Evolutionary conservation across 2,113 vertebrate genomes (phyloP).

Genomic region (Lanius ludovicianus): DNA sequence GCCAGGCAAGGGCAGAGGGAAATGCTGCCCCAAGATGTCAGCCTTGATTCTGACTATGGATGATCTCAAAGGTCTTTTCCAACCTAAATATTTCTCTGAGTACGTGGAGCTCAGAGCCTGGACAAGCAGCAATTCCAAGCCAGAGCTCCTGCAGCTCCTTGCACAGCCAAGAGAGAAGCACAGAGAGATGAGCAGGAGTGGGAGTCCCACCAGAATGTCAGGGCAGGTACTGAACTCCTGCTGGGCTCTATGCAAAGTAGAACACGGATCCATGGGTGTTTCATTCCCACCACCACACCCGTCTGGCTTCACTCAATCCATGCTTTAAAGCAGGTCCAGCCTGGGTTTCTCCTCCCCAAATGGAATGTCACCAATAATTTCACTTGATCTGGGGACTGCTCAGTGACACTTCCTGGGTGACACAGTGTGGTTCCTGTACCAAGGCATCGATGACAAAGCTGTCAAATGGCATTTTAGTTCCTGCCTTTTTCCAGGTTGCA

Average conservation of each 20-base stretch:
- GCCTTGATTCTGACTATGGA: not conserved
- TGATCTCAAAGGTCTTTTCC: not conserved
- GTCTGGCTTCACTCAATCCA: not conserved
- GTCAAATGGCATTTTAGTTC: not conserved
- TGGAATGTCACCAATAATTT: not conserved
- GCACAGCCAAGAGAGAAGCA: not conserved
- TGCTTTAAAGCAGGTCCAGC: not conserved
- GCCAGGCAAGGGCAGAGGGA: not conserved
- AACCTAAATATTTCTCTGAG: not conserved
- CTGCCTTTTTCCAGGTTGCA: not conserved
- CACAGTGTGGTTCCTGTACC: not conserved
- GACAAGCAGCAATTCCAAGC: not conserved
- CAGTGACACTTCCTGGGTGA: not conserved
- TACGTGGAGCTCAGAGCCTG: not conserved
- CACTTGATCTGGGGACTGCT: rapidly evolving
- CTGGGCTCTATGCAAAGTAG: not conserved
- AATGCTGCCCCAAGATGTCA: not conserved
- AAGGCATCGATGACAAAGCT: rapidly evolving
- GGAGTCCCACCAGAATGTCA: not conserved
- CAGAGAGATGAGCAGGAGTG: not conserved
- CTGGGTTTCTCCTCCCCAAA: not conserved
- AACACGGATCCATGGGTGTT: rapidly evolving
- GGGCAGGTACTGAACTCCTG: not conserved
- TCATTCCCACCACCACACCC: not conserved
- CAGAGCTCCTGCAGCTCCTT: not conserved